Evolutionary conservation across 2,888 invertebrate genomes (phyloP), one percentile per base, ranked within the genome.

Genomic region (Drosophila niveifrons): DNA sequence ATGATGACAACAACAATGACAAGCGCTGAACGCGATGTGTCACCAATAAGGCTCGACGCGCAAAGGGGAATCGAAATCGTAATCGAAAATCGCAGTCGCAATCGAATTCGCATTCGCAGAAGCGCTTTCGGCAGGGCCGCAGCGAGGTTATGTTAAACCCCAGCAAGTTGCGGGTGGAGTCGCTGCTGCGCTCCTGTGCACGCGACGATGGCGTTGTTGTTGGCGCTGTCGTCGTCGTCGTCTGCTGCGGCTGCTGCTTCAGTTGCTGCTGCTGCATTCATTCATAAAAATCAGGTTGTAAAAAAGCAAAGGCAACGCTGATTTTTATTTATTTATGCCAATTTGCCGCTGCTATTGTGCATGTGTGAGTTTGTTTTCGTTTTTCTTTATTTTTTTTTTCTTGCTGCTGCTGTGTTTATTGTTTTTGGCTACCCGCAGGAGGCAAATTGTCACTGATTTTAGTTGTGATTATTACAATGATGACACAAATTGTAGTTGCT

Each of bases 261-360:
- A 46, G 72, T 44, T 44, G 61, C 47, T 52, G 52, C 63, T 56
- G 75, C 78, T 83, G 83, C 88, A 83, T 86, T 86, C 86, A 86
- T 86, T 86, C 86, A 86, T 86, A 88, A 86, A 88, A 86, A 87
- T 86, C 89, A 71, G 86, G 85, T 86, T 89, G 89, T 87, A 86
- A 88, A 87, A 84, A 71, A 57, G 66, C 66, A 73, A 73, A 79
- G 66, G 52, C 69, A 55, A 72, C 65, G 47, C 68, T 52, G 74
- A 72, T 69, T 87, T 79, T 83, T 74, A 78, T 85, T 82, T 89
- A 82, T 85, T 89, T 85, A 82, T 87, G 88, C 78, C 83, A 85
- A 88, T 82, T 88, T 83, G 83, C 83, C 75, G 88, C 67, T 79
- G 79, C 69, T 58, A 28, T 53, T 56, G 23, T 17, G 57, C 44